Evolutionary conservation across 2,113 vertebrate genomes (phyloP), one percentile per base, ranked within the genome.

Genomic region (Gorilla gorilla): DNA sequence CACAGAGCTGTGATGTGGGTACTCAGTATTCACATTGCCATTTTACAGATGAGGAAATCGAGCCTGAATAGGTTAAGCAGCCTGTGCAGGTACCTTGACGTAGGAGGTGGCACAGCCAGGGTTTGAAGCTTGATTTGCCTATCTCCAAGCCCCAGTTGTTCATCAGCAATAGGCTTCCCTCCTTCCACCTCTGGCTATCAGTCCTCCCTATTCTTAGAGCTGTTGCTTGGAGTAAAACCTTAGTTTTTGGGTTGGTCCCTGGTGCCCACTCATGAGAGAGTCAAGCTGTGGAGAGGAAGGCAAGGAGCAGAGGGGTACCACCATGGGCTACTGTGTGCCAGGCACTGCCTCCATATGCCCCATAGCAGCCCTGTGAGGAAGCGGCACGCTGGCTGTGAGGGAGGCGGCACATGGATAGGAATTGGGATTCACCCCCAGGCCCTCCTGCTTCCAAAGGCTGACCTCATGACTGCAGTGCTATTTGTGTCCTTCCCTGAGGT

Each of bases 401-500:
- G 40, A 61, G n/a, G 59, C 0, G 0, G 20, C 83, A 61, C 45
- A 12, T 2, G 10, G 11, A 17, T 43, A 45, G 40, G 73, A 78
- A 55, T 38, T 23, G 25, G 48, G 57, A 30, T 7, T 82, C 32
- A 52, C 2, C 35, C 4, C 59, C 22, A 76, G 2, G 38, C 27
- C 27, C 8, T 7, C 48, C 82, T 4, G 45, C 68, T 13, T 87
- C 73, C 38, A 27, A 2, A 25, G 23, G 66, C 83, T 30, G 18
- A 48, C 68, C n/a, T 86, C 16, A 3, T 18, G 75, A 48, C 55
- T 76, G 50, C 50, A 8, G 68, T 2, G 16, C 68, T 61, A 2
- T 88, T 12, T 68, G 70, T 68, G 81, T 64, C 66, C 52, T 89
- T 89, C 30, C 86, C 50, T 30, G 52, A 75, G 80, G 73, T 88